Percentiles rank a stretch among this genome's conserved stretches.
These are phyloP conservation scores for Notamacropus eugenii DNA, from an alignment of 2,797 vertebrate genomes.

Conservation along the genomic window DNA sequence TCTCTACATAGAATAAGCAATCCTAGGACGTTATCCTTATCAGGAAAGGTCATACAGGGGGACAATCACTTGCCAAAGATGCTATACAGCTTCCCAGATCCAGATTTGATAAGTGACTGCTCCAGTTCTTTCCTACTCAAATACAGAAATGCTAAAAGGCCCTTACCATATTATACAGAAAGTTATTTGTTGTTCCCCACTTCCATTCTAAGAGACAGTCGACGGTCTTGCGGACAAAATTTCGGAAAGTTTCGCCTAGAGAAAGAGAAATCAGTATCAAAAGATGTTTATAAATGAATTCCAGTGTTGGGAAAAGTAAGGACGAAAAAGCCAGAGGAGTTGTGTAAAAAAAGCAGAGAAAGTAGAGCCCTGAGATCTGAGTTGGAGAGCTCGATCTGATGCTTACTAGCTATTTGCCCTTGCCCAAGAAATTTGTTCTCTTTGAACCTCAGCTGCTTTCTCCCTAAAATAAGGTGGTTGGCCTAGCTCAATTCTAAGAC, in stretches of 20 bases:
- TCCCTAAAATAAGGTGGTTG: not conserved
- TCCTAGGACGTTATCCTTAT: not conserved
- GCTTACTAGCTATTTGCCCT: not conserved
- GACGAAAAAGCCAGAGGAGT: not conserved
- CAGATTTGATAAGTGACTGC: not conserved
- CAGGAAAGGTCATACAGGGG: not conserved
- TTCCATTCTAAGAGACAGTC: slow-evolving; percentile 16
- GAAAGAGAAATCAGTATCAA: not conserved
- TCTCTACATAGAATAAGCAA: not conserved
- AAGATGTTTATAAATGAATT: not conserved
- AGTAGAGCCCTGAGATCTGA: not conserved
- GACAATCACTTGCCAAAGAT: not conserved
- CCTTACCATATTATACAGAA: slow-evolving; percentile 38
- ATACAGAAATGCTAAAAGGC: not conserved
- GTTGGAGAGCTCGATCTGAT: not conserved
- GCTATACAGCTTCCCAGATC: not conserved
- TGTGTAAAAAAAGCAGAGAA: not conserved
- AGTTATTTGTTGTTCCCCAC: slow-evolving; percentile 70
- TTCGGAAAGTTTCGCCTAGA: not conserved
- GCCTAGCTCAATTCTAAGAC: not conserved
- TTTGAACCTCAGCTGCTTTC: not conserved
- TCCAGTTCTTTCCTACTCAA: not conserved
- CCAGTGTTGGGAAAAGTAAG: not conserved
- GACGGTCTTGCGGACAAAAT: not conserved
- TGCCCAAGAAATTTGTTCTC: not conserved